These are phyloP conservation scores for Philopedon plagiatum DNA, from an alignment of 2,888 invertebrate species.

Conservation along the genomic window DNA sequence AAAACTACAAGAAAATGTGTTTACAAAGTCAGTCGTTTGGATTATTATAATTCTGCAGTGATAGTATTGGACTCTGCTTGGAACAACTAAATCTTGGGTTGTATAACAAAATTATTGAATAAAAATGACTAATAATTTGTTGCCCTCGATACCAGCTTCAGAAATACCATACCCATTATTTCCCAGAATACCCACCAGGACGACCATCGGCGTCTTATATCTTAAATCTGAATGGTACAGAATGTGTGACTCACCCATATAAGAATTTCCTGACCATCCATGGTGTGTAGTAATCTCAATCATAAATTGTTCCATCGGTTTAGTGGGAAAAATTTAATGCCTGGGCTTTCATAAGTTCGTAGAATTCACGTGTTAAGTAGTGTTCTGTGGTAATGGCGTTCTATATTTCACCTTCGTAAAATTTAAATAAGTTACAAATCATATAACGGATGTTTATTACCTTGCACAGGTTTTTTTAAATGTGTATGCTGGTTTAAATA, in stretches of 20 bases:
- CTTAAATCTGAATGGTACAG: slow-evolving; percentile 16
- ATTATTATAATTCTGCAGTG: too few species aligned
- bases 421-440: not conserved
- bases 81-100: too few species aligned
- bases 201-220: not conserved
- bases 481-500: too few species aligned
- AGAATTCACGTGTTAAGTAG: not conserved
- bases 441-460: too few species aligned
- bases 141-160: not conserved
- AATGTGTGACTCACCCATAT: slow-evolving; percentile 7
- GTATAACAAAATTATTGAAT: not conserved
- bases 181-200: not conserved
- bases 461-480: too few species aligned
- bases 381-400: not conserved
- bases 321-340: not conserved
- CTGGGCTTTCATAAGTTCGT: not conserved
- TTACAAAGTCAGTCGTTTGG: too few species aligned
- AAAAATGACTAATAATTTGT: not conserved
- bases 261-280: slow-evolving; percentile 18
- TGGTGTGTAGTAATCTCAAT: not conserved
- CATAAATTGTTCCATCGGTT: not conserved
- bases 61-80: too few species aligned
- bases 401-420: not conserved
- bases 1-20: too few species aligned
- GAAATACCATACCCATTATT: not conserved